These are phyloP conservation scores for Lampris incognitus DNA, from an alignment of 2,113 vertebrate species.

Conservation along the genomic window DNA sequence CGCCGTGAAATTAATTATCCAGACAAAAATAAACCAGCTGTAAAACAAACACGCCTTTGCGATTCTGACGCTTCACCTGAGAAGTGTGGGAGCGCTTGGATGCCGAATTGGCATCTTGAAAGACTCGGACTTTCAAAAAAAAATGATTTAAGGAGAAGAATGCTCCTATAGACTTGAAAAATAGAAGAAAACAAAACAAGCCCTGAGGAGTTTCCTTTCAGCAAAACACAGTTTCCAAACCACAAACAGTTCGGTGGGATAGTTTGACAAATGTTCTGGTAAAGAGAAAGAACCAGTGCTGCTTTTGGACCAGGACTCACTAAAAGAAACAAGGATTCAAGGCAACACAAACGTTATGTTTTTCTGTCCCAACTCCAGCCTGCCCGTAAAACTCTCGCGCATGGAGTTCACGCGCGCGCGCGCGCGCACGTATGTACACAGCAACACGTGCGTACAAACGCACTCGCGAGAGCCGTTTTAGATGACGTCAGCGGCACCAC, in stretches of 20 bases:
- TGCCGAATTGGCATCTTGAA: conserved; percentile 9
- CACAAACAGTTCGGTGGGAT: conserved; percentile 72
- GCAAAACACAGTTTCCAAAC: conserved; percentile 76
- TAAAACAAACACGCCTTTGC: not conserved
- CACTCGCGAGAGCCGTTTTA: not conserved
- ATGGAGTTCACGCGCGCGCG: conserved; percentile 41
- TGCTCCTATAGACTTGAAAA: conserved; percentile 48
- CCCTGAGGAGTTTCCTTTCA: conserved; percentile 70
- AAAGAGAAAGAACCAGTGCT: conserved; percentile 63
- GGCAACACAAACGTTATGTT: conserved; percentile 35
- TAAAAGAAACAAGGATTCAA: conserved; percentile 45
- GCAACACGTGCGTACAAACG: not conserved
- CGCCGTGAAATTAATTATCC: too few species aligned
- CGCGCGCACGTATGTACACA: conserved; percentile 34
- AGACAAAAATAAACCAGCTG: too few species aligned
- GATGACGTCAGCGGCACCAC: conserved; percentile 71
- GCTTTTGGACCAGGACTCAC: conserved; percentile 59
- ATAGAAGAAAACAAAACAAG: conserved; percentile 61
- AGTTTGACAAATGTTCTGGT: conserved; percentile 77
- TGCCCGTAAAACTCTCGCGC: conserved; percentile 55
- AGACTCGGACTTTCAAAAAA: not conserved
- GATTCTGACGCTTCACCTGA: not conserved
- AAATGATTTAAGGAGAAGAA: conserved; percentile 28
- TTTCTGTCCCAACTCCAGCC: conserved; percentile 48
- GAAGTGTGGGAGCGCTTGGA: not conserved